Evolutionary conservation across 2,888 invertebrate species (phyloP).

Genomic region (Ryuthela nishihirai): DNA sequence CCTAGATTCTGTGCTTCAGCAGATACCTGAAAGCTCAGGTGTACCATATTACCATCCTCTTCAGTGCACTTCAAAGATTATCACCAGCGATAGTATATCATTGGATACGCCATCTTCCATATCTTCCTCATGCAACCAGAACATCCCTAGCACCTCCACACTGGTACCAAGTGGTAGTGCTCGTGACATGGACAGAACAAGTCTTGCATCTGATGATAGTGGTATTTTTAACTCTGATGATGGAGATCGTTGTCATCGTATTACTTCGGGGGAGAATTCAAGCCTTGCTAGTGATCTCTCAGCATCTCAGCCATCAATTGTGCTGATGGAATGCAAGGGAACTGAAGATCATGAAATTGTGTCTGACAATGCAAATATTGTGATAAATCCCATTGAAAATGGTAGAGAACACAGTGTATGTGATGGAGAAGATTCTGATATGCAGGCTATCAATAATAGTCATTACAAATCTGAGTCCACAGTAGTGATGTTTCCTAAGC

Average conservation of each 20-base stretch:
- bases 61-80: constrained; percentile 8
- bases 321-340: too few relatives aligned
- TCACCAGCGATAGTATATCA: constrained; percentile 19
- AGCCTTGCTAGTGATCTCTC: neutral
- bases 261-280: neutral
- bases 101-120: constrained; percentile 24
- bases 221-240: constrained; percentile 56
- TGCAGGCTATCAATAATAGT: neutral
- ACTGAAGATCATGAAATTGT: too few relatives aligned
- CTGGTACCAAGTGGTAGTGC: neutral
- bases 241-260: constrained; percentile 16
- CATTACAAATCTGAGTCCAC: neutral
- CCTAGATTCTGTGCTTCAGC: constrained; percentile 35
- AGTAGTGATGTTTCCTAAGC: constrained; percentile 27
- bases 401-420: too few relatives aligned
- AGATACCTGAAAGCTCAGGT: constrained; percentile 21
- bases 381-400: too few relatives aligned
- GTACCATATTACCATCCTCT: constrained; percentile 10
- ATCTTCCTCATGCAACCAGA: constrained; percentile 7
- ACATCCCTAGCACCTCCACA: constrained; percentile 3
- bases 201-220: constrained; percentile 75
- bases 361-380: too few relatives aligned
- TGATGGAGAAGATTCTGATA: too few relatives aligned
- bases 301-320: neutral
- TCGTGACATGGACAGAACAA: constrained; percentile 54